Base-by-base conservation (phyloP, 2,888 invertebrate species). In the Clistopyga incitator region DNA sequence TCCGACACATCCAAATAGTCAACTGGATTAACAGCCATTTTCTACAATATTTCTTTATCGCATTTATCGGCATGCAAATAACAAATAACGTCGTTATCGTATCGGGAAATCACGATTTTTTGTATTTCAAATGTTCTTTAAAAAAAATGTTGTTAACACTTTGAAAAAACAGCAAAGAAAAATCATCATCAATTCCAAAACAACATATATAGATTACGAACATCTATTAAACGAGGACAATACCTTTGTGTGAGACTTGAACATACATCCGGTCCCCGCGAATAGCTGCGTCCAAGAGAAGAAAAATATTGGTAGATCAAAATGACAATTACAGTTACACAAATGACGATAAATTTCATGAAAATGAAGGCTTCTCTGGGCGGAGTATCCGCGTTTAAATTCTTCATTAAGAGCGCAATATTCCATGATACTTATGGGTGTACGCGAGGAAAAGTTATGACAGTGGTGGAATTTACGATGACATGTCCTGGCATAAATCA, bases 201-300 rank as follows among this genome's bases (percentile, higher is more conserved):
- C 20, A 42, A 23, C 25, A 45, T 47, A 0, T 23, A 67, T 15
- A 45, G 3, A 47, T 25, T 61, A 10, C 67, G 52, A 45, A 10
- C 50, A 67, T 67, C 47, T 50, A 75, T 38, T 11, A 86, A 80
- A 86, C 79, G 84, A 86, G 80, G 87, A 86, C 92, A 91, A 91
- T 92, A 94, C 94, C 93, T 94, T 93, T 88, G 87, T 91, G 88
- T 92, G 93, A 86, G 93, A 92, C 91, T 94, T 93, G 90, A 94
- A 94, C 91, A 94, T 93, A 91, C 94, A 94, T 89, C 94, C 93
- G 87, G 94, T 94, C 90, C 94, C 94, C 87, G 94, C 94, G 90
- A 94, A 94, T 88, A 94, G 94, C 94, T 94, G 93, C 92, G 89
- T 91, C 91, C 91, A 45, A 78, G 59, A 52, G 50, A 78, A 83